Percentiles rank a stretch among this genome's conserved stretches.
Conservation (phyloP, 2,797 vertebrate genomes). For the Mastacembelus armatus region DNA sequence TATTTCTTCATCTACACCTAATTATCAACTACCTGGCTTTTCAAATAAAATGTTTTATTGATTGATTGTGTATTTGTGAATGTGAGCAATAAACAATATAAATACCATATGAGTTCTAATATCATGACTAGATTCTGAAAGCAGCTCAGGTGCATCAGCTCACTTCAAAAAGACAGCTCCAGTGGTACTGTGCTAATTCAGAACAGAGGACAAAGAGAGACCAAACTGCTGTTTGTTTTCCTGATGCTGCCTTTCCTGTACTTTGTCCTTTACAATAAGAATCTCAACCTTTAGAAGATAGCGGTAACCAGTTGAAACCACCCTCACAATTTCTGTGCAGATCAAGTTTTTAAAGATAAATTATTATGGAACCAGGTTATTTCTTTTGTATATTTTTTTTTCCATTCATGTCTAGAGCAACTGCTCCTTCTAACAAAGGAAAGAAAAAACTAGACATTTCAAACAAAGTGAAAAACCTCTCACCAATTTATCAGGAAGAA, state of each 20-base stretch:
- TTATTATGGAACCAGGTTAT: background rate
- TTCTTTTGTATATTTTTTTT: background rate
- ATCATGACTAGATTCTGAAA: background rate
- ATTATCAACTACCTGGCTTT: too few species aligned
- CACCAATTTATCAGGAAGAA: background rate
- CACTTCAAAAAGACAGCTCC: background rate
- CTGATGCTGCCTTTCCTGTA: background rate
- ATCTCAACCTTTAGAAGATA: background rate
- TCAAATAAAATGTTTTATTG: too few species aligned
- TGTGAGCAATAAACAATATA: background rate
- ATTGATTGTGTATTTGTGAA: too few species aligned
- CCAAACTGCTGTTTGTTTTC: background rate
- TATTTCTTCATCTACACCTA: background rate
- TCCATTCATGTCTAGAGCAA: background rate
- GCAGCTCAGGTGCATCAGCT: background rate
- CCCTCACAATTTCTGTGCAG: background rate
- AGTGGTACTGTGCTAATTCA: background rate
- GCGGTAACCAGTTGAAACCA: background rate
- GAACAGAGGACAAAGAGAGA: background rate
- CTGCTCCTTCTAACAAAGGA: background rate
- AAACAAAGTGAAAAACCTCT: too few species aligned
- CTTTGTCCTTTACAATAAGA: background rate
- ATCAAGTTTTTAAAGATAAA: background rate
- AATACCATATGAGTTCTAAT: background rate
- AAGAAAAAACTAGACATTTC: background rate